phyloP scores from a whole-genome alignment of 1,140 invertebrate species.

The Drosophila auraria region DNA sequence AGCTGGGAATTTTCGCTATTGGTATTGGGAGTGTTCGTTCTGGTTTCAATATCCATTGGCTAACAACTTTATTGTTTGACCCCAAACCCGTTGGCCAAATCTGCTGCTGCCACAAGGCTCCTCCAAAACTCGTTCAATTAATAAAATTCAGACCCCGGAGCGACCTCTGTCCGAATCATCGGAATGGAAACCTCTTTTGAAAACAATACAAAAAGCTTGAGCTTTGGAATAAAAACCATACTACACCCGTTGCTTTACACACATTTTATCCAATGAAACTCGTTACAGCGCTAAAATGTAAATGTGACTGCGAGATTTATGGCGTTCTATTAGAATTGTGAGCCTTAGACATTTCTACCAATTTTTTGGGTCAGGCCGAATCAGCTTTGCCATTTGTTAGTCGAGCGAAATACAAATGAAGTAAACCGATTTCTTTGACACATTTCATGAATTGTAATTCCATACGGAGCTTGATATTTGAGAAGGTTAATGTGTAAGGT shows the following conservation, averaged over 20 bases:
- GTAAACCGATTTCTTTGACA: slow-evolving; percentile 21
- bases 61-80: slow-evolving; percentile 13
- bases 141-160: slow-evolving; percentile 35
- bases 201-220: slow-evolving; percentile 22
- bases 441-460: slow-evolving; percentile 8
- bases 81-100: slow-evolving; percentile 18
- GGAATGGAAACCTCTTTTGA: slow-evolving; percentile 25
- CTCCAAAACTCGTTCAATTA: slow-evolving; percentile 37
- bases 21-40: slow-evolving; percentile 32
- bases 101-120: slow-evolving; percentile 13
- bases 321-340: slow-evolving; percentile 33
- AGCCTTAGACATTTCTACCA: slow-evolving; percentile 19
- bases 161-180: slow-evolving; percentile 24
- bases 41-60: slow-evolving; percentile 24
- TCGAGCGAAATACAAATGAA: slow-evolving; percentile 24
- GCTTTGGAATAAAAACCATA: slow-evolving; percentile 16
- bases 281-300: slow-evolving; percentile 44
- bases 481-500: background rate
- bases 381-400: slow-evolving; percentile 35
- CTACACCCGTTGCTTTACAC: slow-evolving; percentile 1
- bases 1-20: slow-evolving; percentile 9
- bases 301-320: slow-evolving; percentile 43
- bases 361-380: slow-evolving; percentile 26
- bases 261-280: slow-evolving; percentile 32
- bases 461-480: background rate